Conservation (phyloP, 2,797 vertebrate genomes). For the Saxicola maurus region DNA sequence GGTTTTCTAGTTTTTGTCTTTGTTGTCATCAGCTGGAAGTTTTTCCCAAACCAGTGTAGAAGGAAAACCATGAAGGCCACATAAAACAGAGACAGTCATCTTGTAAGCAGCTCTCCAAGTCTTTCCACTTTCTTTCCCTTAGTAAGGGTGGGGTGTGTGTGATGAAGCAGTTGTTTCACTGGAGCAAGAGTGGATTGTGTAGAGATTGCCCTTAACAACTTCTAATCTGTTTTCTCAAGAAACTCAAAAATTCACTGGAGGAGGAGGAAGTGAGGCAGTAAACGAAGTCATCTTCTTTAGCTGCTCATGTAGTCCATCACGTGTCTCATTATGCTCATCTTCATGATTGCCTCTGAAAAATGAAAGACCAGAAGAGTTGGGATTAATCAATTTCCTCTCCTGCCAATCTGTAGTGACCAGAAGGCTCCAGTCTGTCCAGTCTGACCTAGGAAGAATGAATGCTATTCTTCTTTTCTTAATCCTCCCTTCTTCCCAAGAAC, state of each 20-base stretch:
- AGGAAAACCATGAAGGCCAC: not conserved
- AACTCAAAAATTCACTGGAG: not conserved
- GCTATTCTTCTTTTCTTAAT: not conserved
- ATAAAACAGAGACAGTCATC: not conserved
- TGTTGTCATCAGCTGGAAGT: not conserved
- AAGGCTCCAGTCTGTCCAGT: not conserved
- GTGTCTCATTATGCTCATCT: not conserved
- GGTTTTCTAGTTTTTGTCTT: not conserved
- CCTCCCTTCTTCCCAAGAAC: not conserved
- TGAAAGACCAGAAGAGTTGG: not conserved
- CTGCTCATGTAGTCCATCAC: not conserved
- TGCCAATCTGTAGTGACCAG: not conserved
- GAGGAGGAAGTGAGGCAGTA: not conserved
- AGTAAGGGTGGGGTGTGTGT: not conserved
- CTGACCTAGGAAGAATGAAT: not conserved
- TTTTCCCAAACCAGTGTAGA: not conserved
- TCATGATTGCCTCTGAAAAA: not conserved
- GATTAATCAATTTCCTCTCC: not conserved
- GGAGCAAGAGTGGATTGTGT: not conserved
- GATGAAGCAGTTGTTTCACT: not conserved
- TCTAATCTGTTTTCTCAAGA: not conserved
- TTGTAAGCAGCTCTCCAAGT: not conserved
- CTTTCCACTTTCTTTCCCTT: not conserved
- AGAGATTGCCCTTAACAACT: rapidly evolving
- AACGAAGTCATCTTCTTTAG: not conserved